Evolutionary conservation across 2,113 vertebrate species (phyloP).

Genomic region (Dermatemys mawii): DNA sequence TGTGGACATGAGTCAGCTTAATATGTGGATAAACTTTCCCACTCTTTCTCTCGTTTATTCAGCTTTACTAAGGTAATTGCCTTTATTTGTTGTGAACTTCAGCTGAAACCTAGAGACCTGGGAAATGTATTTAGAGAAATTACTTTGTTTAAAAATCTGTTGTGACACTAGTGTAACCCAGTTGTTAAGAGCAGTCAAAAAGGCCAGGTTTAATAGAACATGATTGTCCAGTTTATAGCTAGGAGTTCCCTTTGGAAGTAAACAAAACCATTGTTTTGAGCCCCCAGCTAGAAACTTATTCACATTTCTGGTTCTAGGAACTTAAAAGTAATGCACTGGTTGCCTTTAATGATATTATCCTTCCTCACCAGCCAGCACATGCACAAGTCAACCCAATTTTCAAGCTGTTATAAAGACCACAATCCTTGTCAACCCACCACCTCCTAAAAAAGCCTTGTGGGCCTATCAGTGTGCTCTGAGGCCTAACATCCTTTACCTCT

Average conservation of each 20-base stretch:
- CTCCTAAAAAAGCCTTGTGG: neutral
- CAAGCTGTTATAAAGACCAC: neutral
- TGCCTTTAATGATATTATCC: neutral
- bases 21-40: conserved; percentile 23
- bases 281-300: conserved; percentile 1
- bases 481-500: neutral
- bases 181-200: fast-evolving
- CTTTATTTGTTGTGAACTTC: conserved; percentile 22
- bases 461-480: neutral
- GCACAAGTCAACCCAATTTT: conserved; percentile 9
- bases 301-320: conserved; percentile 14
- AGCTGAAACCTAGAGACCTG: neutral
- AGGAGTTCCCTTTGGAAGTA: conserved; percentile 3
- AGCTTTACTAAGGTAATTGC: neutral
- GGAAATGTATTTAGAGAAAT: neutral
- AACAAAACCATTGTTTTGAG: neutral
- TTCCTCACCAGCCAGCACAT: neutral
- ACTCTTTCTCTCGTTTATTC: neutral
- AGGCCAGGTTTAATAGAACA: neutral
- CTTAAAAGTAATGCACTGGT: neutral
- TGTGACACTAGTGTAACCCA: neutral
- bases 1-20: conserved; percentile 19
- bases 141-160: neutral
- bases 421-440: neutral
- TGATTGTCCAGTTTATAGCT: neutral